Base-by-base conservation (phyloP, 1,140 invertebrate species). In the Leptinotarsa defecta region DNA sequence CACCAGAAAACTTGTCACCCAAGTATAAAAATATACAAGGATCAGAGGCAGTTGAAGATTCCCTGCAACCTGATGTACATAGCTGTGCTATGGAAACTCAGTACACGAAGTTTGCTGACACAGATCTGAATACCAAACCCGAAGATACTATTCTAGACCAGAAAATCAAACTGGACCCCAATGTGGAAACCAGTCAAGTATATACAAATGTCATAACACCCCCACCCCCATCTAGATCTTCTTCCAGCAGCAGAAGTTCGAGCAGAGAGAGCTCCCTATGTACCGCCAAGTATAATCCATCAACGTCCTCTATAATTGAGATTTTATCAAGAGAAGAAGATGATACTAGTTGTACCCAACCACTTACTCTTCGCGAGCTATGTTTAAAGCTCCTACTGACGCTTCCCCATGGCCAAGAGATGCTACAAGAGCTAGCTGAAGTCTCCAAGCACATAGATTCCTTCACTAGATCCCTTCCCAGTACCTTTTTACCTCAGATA, bases 391-490 rank as follows among this genome's bases (percentile, higher is more conserved):
- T 87, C 78, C 87, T 94, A 24, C 84, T 90, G 43, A 87, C 89
- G 4, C 87, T 92, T 83, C 91, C 92, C 5, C 91, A 88, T 79
- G 92, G 92, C 27, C 81, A 87, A 13, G 88, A 89, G 75, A 87
- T 93, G 73, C 85, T 93, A 74, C 88, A 91, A 84, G 90, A 92
- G 83, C 82, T 94, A 75, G 90, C 90, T 11, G 87, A 87, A 3
- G 89, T 91, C 19, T 90, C 91, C n/a, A 85, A 90, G 77, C 87
- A 87, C 74, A 87, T 92, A 43, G 84, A 80, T 78, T 49, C 75
- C 24, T 75, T 64, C 34, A 78, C 79, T 43, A 77, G 68, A 48
- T 68, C 75, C 48, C 52, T 80, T 52, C 76, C 74, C 62, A 76
- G 74, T 70, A 64, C 69, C 15, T 19, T 73, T 13, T 64, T 74